Evolutionary conservation across 2,888 invertebrate species (phyloP).

Genomic region (Atrina japonica): DNA sequence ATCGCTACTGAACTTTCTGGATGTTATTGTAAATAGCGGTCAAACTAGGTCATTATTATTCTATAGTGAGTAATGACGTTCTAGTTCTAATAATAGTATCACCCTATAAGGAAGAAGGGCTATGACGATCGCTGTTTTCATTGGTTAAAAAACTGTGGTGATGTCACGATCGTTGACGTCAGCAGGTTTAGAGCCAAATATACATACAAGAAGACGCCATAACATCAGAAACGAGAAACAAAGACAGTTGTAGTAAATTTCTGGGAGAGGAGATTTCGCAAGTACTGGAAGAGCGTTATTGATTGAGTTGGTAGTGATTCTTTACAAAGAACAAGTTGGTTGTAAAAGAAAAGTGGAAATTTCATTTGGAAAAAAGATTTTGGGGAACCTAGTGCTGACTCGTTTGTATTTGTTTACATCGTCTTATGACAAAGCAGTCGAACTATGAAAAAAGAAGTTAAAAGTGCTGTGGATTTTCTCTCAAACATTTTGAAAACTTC

Average conservation of each 20-base stretch:
- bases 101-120: slow-evolving; percentile 36
- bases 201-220: slow-evolving; percentile 42
- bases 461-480: slow-evolving; percentile 73
- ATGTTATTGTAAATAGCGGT: slow-evolving; percentile 8
- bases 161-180: slow-evolving; percentile 41
- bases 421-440: slow-evolving; percentile 5
- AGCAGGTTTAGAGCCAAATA: slow-evolving; percentile 25
- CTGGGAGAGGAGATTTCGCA: slow-evolving; percentile 2
- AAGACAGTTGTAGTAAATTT: slow-evolving; percentile 26
- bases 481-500: slow-evolving; percentile 62
- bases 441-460: slow-evolving; percentile 76
- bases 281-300: background rate
- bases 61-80: slow-evolving; percentile 30
- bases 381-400: background rate
- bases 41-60: slow-evolving; percentile 6
- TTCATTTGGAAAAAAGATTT: background rate
- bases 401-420: too few species aligned
- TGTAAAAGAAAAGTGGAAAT: background rate
- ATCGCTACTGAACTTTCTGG: too few species aligned
- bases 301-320: background rate
- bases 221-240: slow-evolving; percentile 27
- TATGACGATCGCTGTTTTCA: slow-evolving; percentile 24
- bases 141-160: slow-evolving; percentile 35
- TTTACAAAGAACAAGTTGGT: background rate
- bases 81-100: slow-evolving; percentile 28